Evolutionary conservation across 2,888 invertebrate species (phyloP), one percentile per base, ranked within the genome.

Genomic region (Stenodema calcarata): DNA sequence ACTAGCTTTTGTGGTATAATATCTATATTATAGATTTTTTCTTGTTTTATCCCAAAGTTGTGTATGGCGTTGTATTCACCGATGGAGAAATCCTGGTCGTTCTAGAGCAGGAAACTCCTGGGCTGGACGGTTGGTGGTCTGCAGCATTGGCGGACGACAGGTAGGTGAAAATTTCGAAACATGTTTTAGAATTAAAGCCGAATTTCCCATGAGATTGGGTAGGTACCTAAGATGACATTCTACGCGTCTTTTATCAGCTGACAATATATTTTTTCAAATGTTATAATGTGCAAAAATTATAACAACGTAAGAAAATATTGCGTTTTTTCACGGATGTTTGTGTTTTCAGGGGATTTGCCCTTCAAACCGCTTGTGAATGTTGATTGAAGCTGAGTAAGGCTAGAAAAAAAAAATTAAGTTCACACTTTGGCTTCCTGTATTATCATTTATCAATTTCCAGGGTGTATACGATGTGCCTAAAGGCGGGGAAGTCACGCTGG

Each of bases 91-190:
- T 97, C 89, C 94, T 99, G 89, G 96, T 96, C 44, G 97, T 99
- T 88, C 93, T 98, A 90, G 97, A 98, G 92, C 97, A 97, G 92
- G 97, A 97, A 91, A 95, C 97, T 27, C 95, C 95, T 76, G 97
- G 97, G 90, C 94, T 97, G 90, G 95, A 96, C 91, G 98, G 98
- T 90, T 99, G 98, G 98, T 98, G 98, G 93, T 98, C 89, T 98
- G 98, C 92, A 94, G 96, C n/a, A 92, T 98, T 69, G 93, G 96
- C 90, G 98, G 98, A 85, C 93, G 96, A 92, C 96, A 97, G 95
- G 97, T 97, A 93, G 2, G 35, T 35, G 2, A 35, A 35, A 35
- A 7, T 4, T 35, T 4, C 35, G 35, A 35, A 35, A 35, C 35
- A n/a, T n/a, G n/a, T n/a, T n/a, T n/a, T n/a, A n/a, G n/a, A n/a